Base-by-base conservation (phyloP, 2,797 vertebrate species). In the Peromyscus attwateri region DNA sequence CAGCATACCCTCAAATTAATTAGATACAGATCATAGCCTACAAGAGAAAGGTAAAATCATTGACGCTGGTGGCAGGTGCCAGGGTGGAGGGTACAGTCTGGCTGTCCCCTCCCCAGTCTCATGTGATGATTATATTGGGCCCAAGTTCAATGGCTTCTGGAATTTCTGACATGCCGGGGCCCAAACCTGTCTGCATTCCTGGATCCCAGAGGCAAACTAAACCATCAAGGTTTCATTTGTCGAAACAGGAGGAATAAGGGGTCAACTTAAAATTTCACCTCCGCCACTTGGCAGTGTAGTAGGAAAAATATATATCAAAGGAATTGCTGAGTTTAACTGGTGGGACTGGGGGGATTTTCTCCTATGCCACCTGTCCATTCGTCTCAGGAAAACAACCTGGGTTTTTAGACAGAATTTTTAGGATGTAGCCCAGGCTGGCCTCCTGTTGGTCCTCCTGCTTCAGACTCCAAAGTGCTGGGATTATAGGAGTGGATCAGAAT, bases 201-300 rank as follows among this genome's bases (percentile, higher is more conserved):
- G n/a, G 14, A 60, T 80, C 55, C 71, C n/a, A n/a, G 77, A 71
- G 27, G 80, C 9, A 81, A 94, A 96, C 66, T 55, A 93, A 95
- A 84, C 43, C 68, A 77, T 6, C 19, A 55, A 70, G 64, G 19
- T 83, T 71, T 94, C 75, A n/a, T 94, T 92, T 93, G 77, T 80
- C 43, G 21, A 89, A 90, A 77, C 40, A 73, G 75, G 94, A 82
- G 90, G 60, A 60, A 29, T 25, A 71, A 52, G 34, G 16, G 14
- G 73, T 77, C 70, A 70, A 62, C 57, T 88, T 52, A 84, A 81
- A 79, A 89, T 79, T 49, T 89, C 60, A 52, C 66, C 25, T 31
- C 64, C 40, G 68, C 40, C 92, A 49, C 31, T 34, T 81, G 60
- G 80, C 66, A 40, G 29, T n/a, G 52, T 43, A 85, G 25, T 43